phyloP scores from a whole-genome alignment of 2,113 vertebrate genomes.

The Monarcha castaneiventris region DNA sequence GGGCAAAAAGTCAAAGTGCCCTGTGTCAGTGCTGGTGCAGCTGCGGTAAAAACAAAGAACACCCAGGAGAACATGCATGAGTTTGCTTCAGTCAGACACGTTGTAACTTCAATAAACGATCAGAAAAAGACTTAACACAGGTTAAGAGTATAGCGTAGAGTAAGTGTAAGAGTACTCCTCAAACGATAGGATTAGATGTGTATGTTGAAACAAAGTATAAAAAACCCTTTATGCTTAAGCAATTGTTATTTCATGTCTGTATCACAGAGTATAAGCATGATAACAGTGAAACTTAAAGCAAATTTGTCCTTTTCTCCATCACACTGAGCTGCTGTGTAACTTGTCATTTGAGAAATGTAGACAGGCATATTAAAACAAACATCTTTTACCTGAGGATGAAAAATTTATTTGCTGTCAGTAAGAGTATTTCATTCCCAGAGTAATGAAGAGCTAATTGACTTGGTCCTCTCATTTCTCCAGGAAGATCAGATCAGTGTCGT shows the following conservation, averaged over 20 bases:
- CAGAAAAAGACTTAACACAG: not conserved
- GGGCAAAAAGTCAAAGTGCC: slow-evolving; percentile 46
- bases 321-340: not conserved
- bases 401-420: not conserved
- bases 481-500: not conserved
- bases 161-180: not conserved
- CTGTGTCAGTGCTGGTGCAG: not conserved
- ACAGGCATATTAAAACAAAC: not conserved
- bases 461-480: not conserved
- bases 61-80: not conserved
- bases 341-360: not conserved
- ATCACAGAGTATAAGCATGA: not conserved
- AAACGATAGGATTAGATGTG: not conserved
- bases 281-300: not conserved
- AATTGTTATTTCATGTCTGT: not conserved
- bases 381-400: not conserved
- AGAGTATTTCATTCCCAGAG: not conserved
- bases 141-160: not conserved
- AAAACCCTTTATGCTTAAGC: not conserved
- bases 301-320: not conserved
- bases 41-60: not conserved
- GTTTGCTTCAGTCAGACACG: not conserved
- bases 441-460: not conserved
- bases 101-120: not conserved
- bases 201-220: not conserved